phyloP scores from a whole-genome alignment of 2,797 vertebrate species.

The Sebastes steindachneri region DNA sequence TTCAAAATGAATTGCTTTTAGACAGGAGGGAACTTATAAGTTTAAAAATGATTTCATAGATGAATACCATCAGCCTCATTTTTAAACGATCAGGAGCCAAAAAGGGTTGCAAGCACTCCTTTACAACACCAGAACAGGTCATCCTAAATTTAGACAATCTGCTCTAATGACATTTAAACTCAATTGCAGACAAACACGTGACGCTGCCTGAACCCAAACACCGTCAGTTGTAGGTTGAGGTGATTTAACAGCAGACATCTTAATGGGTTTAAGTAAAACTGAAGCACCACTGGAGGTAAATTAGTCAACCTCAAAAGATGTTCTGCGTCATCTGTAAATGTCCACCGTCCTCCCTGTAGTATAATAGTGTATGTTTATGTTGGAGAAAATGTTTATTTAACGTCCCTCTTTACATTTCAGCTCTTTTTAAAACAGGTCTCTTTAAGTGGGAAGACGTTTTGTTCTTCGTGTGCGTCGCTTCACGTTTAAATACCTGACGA shows the following conservation, averaged over 20 bases:
- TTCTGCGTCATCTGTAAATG: not conserved
- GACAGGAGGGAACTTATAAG: not conserved
- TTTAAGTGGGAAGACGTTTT: not conserved
- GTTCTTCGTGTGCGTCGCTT: slow-evolving; percentile 13
- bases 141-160: not conserved
- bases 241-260: not conserved
- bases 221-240: not conserved
- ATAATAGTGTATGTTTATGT: slow-evolving; percentile 8
- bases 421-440: slow-evolving; percentile 31
- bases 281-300: not conserved
- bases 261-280: not conserved
- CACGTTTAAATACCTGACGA: not conserved
- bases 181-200: not conserved
- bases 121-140: not conserved
- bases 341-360: not conserved
- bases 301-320: not conserved
- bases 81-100: not conserved
- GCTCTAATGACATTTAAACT: not conserved
- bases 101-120: fast-evolving
- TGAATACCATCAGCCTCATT: not conserved
- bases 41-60: not conserved
- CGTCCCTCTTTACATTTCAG: not conserved
- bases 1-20: not conserved
- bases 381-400: slow-evolving; percentile 28
- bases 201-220: not conserved